These are phyloP conservation scores for Melolontha melolontha DNA, from an alignment of 2,888 invertebrate species.

Conservation along the genomic window DNA sequence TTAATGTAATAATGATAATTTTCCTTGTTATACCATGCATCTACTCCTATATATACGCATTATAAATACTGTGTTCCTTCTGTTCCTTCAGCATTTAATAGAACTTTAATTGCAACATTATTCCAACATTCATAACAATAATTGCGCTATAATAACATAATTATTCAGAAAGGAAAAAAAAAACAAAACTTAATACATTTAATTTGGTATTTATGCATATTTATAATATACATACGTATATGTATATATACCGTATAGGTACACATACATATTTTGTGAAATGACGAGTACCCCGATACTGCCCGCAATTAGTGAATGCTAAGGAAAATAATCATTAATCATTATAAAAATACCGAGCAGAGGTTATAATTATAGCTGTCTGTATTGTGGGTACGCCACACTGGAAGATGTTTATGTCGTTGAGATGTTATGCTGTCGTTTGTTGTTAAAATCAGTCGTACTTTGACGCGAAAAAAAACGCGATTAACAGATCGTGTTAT, in stretches of 20 bases:
- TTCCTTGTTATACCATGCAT: too few species aligned
- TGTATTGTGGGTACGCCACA: too few species aligned
- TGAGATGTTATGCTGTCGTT: too few species aligned
- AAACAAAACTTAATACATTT: conserved; percentile 33
- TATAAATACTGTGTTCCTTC: too few species aligned
- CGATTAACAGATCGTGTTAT: too few species aligned
- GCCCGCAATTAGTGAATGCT: conserved; percentile 28
- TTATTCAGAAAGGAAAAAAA: conserved; percentile 6
- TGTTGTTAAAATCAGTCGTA: too few species aligned
- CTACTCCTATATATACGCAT: too few species aligned
- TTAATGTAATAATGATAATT: too few species aligned
- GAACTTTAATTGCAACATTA: conserved; percentile 26
- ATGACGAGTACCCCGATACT: conserved; percentile 21
- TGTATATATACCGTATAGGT: too few species aligned
- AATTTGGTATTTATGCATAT: conserved; percentile 29
- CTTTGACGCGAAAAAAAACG: too few species aligned
- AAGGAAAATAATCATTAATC: conserved; percentile 35
- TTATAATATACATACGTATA: not conserved
- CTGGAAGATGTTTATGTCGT: too few species aligned
- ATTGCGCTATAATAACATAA: conserved; percentile 37
- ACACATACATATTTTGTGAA: too few species aligned
- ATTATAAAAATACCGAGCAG: conserved; percentile 24
- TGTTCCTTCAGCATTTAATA: conserved; percentile 17
- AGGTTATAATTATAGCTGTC: conserved; percentile 32
- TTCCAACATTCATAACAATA: conserved; percentile 29